A percentile compares a stretch with the other conserved stretches of the same genome.
Conservation (phyloP, 1,140 invertebrate species). For the Camponotus vicinus region DNA sequence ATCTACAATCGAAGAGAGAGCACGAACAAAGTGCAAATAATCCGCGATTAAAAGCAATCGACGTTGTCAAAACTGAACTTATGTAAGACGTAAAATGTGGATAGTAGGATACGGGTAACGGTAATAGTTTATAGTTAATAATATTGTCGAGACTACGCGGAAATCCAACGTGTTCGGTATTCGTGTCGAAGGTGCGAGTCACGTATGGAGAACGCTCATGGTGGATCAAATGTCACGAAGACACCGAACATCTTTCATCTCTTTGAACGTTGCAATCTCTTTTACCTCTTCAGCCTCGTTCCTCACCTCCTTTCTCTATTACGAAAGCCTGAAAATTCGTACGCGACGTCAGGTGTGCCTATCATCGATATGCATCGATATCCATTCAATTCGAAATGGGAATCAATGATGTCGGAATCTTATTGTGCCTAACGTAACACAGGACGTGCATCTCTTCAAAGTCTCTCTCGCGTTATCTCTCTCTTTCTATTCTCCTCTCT, state of each 20-base stretch:
- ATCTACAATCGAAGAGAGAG: too few relatives aligned
- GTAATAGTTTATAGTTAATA: not conserved
- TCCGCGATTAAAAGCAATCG: not conserved
- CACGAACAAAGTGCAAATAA: too few relatives aligned
- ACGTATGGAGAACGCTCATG: constrained; percentile 54
- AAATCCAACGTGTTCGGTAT: constrained; percentile 55
- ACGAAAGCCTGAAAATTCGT: constrained; percentile 66
- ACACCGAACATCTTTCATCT: constrained; percentile 60
- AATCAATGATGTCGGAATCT: not conserved
- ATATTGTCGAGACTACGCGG: not conserved
- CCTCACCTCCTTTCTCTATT: constrained; percentile 72
- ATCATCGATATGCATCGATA: too few relatives aligned
- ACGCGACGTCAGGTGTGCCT: not conserved
- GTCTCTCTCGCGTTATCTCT: too few relatives aligned
- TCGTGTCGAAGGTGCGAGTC: constrained; percentile 39
- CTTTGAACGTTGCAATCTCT: constrained; percentile 67
- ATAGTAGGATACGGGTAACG: too few relatives aligned
- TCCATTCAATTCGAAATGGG: not conserved
- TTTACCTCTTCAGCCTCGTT: constrained; percentile 42
- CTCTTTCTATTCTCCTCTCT: not conserved
- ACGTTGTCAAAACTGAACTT: not conserved
- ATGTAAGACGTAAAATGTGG: not conserved
- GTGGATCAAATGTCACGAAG: constrained; percentile 74
- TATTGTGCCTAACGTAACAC: not conserved
- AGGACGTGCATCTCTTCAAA: not conserved